These are phyloP conservation scores for Maccullochella peelii DNA, from an alignment of 2,113 vertebrate species.

Conservation along the genomic window DNA sequence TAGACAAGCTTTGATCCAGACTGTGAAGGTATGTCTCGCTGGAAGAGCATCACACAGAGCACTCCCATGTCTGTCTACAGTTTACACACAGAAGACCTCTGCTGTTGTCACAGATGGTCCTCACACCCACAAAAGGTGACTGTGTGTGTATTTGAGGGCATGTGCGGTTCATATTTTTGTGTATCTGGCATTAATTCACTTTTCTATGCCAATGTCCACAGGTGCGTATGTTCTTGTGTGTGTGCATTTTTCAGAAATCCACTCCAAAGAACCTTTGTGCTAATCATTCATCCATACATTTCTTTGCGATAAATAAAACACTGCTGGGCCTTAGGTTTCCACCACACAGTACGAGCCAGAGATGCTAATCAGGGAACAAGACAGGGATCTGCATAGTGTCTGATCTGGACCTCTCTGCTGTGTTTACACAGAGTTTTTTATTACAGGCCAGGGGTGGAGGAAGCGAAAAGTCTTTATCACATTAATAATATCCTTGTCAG, in stretches of 20 bases:
- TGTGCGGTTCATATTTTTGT: conserved; percentile 39
- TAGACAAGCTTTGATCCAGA: conserved; percentile 56
- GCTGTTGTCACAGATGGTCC: conserved; percentile 72
- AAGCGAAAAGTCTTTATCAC: conserved; percentile 72
- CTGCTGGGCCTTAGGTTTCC: conserved; percentile 50
- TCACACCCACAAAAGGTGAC: conserved; percentile 53
- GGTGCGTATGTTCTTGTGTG: conserved; percentile 21
- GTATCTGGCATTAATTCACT: conserved; percentile 19
- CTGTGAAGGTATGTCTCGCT: conserved; percentile 67
- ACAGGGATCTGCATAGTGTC: conserved; percentile 69
- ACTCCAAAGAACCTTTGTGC: conserved; percentile 29
- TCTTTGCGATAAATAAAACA: conserved; percentile 66
- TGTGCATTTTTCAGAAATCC: conserved; percentile 39
- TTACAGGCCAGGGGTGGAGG: conserved; percentile 67
- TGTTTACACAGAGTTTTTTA: conserved; percentile 70
- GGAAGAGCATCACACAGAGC: conserved; percentile 60
- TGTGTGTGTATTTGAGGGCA: conserved; percentile 28
- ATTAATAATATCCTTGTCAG: conserved; percentile 71
- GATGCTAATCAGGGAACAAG: conserved; percentile 76
- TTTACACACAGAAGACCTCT: conserved; percentile 56
- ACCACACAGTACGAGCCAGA: conserved; percentile 55
- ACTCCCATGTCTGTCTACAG: conserved; percentile 40
- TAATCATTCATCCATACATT: conserved; percentile 58
- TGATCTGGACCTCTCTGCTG: conserved; percentile 65
- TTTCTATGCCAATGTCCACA: conserved; percentile 40